These are phyloP conservation scores for Lasioglossum marginatum DNA, from an alignment of 2,888 invertebrate genomes.

Conservation along the genomic window DNA sequence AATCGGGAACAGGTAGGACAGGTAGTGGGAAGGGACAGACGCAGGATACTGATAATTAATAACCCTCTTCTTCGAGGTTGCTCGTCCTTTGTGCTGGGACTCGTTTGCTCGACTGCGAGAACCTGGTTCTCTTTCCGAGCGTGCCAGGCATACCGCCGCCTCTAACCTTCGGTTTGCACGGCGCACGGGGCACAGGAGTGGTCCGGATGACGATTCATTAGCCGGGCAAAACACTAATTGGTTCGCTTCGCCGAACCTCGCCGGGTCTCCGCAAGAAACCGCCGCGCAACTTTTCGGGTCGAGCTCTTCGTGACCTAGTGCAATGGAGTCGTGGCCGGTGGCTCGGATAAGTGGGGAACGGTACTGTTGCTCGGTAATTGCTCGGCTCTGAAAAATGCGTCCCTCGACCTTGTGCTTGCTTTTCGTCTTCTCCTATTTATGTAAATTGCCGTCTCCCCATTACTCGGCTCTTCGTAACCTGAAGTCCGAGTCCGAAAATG, in stretches of 20 bases:
- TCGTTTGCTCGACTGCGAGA: constrained; percentile 54
- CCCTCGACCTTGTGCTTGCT: background rate
- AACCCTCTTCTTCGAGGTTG: constrained; percentile 75
- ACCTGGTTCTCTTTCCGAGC: constrained; percentile 57
- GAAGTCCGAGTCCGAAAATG: background rate
- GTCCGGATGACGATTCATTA: constrained; percentile 76
- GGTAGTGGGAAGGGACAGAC: constrained; percentile 49
- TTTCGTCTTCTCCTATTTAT: constrained; percentile 2
- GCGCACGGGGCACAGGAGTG: constrained; percentile 60
- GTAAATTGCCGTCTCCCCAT: background rate
- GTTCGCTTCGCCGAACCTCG: constrained; percentile 74
- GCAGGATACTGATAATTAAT: constrained; percentile 76
- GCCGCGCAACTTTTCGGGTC: constrained; percentile 58
- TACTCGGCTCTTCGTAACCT: background rate
- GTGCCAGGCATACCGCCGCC: constrained; percentile 59
- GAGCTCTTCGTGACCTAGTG: constrained; percentile 66
- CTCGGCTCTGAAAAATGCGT: background rate
- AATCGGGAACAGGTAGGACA: constrained; percentile 13
- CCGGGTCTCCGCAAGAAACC: constrained; percentile 57
- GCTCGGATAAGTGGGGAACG: constrained; percentile 12
- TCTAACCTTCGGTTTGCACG: constrained; percentile 59
- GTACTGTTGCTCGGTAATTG: constrained; percentile 50
- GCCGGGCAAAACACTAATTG: constrained; percentile 79
- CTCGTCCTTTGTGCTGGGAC: constrained; percentile 70
- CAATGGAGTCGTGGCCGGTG: constrained; percentile 26